Conservation (phyloP, 2,888 invertebrate species). For the Stramonita haemastoma region DNA sequence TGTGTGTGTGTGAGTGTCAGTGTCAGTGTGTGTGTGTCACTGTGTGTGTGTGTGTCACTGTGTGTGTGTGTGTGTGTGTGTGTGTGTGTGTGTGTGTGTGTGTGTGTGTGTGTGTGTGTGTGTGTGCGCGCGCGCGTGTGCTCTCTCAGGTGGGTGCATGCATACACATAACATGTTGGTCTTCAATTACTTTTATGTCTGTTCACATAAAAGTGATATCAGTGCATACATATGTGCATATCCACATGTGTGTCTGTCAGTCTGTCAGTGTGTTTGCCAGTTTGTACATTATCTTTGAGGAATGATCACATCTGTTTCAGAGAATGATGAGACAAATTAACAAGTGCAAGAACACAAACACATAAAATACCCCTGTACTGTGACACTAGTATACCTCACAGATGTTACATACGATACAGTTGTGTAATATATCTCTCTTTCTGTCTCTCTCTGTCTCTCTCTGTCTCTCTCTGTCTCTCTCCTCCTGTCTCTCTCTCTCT, state of each 20-base stretch:
- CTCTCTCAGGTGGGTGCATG: background rate
- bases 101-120: conserved; percentile 4
- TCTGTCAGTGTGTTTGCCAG: background rate
- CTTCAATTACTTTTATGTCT: too few species aligned
- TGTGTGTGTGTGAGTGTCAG: background rate
- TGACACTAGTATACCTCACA: too few species aligned
- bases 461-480: too few species aligned
- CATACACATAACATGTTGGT: too few species aligned
- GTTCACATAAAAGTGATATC: background rate
- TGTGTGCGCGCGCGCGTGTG: background rate
- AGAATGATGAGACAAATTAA: background rate
- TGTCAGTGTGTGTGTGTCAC: background rate
- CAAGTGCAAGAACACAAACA: too few species aligned
- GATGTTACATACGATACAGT: too few species aligned
- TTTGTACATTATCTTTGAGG: background rate
- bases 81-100: background rate
- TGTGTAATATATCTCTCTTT: too few species aligned
- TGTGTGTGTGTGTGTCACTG: background rate
- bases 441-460: too few species aligned
- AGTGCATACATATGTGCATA: background rate
- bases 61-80: background rate
- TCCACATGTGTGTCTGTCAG: background rate
- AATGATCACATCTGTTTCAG: background rate
- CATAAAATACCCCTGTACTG: too few species aligned
- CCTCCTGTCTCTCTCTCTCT: too few species aligned